These are phyloP conservation scores for Boloria selene DNA, from an alignment of 2,888 invertebrate species.

Conservation along the genomic window DNA sequence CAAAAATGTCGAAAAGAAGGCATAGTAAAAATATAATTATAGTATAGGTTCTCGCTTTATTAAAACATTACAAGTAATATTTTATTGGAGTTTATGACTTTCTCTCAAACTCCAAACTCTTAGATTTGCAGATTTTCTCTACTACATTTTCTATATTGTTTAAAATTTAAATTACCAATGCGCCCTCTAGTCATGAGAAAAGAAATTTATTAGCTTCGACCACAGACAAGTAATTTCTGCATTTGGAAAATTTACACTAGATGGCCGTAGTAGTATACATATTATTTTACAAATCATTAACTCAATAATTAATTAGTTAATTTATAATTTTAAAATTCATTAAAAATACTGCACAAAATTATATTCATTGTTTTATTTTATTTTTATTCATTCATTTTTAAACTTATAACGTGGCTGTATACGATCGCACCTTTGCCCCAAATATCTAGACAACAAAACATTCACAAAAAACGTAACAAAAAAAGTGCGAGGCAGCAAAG, in stretches of 20 bases:
- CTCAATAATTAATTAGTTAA: background rate
- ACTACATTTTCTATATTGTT: too few relatives aligned
- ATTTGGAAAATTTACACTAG: background rate
- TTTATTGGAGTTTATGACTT: too few relatives aligned
- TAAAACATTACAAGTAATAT: too few relatives aligned
- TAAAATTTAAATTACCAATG: too few relatives aligned
- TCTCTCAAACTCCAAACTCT: too few relatives aligned
- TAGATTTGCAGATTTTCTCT: too few relatives aligned
- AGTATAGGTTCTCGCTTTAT: too few relatives aligned
- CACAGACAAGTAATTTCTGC: background rate
- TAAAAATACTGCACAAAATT: background rate
- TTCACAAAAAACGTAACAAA: constrained; percentile 51
- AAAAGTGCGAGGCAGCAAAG: constrained; percentile 66
- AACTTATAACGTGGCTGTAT: constrained; percentile 29
- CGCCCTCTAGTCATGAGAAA: constrained; percentile 1
- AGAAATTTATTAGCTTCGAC: background rate
- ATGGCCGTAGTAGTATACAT: background rate
- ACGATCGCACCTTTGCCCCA: constrained; percentile 27
- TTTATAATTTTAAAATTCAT: constrained; percentile 5
- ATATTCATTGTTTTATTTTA: constrained; percentile 14
- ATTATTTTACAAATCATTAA: too few relatives aligned
- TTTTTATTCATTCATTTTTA: constrained; percentile 16
- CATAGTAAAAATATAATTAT: too few relatives aligned
- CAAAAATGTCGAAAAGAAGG: too few relatives aligned
- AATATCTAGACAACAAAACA: constrained; percentile 50